These are phyloP conservation scores for Melinopterus prodromus DNA, from an alignment of 2,888 invertebrate species.

Conservation along the genomic window DNA sequence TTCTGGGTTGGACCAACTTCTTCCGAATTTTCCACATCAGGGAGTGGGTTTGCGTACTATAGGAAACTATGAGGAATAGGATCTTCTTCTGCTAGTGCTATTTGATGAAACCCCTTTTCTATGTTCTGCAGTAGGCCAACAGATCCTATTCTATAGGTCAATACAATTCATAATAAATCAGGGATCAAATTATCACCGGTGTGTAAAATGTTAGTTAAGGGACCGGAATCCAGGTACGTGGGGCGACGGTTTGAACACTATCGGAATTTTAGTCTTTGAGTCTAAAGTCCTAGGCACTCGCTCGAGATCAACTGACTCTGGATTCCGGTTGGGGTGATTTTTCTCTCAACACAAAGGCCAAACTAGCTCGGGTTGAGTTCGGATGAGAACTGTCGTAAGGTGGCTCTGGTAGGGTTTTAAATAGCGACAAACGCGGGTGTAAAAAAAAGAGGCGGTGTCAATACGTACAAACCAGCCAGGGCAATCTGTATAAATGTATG, in stretches of 20 bases:
- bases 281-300: no score
- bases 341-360: no score
- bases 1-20: no score
- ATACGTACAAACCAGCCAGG: no score
- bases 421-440: no score
- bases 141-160: slow-evolving; percentile 33
- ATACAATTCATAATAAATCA: slow-evolving; percentile 36
- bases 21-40: background rate
- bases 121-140: slow-evolving; percentile 46
- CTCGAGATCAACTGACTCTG: no score
- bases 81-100: slow-evolving; percentile 43
- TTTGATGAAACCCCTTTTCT: slow-evolving; percentile 49
- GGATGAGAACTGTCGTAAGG: no score
- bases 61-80: slow-evolving; percentile 45
- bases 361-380: no score
- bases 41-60: slow-evolving; percentile 38
- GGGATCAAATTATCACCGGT: slow-evolving; percentile 47
- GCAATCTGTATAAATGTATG: no score
- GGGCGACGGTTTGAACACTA: slow-evolving; percentile 18
- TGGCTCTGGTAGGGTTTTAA: no score
- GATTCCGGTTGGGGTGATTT: no score
- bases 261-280: background rate
- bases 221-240: background rate
- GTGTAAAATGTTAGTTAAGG: background rate
- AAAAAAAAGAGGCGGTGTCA: no score